These are phyloP conservation scores for Tenualosa ilisha DNA, from an alignment of 2,797 vertebrate species.

Conservation along the genomic window DNA sequence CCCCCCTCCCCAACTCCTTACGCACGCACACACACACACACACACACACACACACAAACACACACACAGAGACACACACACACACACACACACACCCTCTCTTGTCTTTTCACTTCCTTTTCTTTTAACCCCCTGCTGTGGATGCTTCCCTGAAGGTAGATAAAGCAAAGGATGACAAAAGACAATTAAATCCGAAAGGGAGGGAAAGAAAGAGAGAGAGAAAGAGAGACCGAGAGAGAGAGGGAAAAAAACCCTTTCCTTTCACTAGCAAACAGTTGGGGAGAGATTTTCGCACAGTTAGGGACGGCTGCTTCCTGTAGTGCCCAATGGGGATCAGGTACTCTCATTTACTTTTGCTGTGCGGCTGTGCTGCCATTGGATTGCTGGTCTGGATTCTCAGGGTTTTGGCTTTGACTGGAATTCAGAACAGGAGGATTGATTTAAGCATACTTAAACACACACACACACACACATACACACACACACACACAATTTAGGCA, in stretches of 20 bases:
- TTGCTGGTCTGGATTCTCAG: neutral
- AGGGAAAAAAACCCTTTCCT: conserved; percentile 59
- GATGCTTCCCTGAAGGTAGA: conserved; percentile 79
- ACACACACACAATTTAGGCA: no score
- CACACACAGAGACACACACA: neutral
- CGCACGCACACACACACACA: neutral
- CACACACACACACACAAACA: conserved; percentile 2
- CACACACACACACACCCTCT: conserved; percentile 42
- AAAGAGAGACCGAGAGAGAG: conserved; percentile 18
- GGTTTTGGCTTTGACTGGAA: neutral
- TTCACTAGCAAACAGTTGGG: conserved; percentile 76
- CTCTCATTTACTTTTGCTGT: conserved; percentile 36
- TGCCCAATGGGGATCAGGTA: conserved; percentile 69
- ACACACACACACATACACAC: neutral
- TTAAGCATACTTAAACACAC: neutral
- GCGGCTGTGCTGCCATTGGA: conserved; percentile 26
- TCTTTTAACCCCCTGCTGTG: conserved; percentile 77
- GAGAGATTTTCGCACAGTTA: conserved; percentile 75
- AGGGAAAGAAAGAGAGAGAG: conserved; percentile 28
- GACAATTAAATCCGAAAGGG: conserved; percentile 77
- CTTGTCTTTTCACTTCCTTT: conserved; percentile 75
- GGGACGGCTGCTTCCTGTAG: conserved; percentile 73
- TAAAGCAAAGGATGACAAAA: conserved; percentile 74
- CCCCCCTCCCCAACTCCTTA: neutral
- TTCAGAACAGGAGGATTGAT: neutral